These are phyloP conservation scores for Melanchra persicariae DNA, from an alignment of 2,888 invertebrate genomes.

Conservation along the genomic window DNA sequence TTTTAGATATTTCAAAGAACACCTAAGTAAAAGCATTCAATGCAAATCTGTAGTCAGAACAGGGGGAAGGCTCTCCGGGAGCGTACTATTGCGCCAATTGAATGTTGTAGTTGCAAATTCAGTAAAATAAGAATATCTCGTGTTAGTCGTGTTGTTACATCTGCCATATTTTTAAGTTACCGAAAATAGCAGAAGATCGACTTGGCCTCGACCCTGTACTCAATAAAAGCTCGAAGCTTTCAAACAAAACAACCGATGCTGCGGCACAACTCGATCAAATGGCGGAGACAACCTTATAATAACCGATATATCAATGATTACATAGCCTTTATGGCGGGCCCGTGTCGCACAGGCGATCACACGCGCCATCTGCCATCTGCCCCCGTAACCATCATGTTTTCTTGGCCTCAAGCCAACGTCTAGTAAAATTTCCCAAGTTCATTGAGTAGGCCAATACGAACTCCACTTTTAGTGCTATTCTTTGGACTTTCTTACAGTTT, in stretches of 20 bases:
- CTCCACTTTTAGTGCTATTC: slow-evolving; percentile 73
- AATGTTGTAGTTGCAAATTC: slow-evolving; percentile 1
- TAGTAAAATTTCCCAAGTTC: slow-evolving; percentile 80
- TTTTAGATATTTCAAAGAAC: background rate
- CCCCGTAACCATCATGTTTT: slow-evolving; percentile 68
- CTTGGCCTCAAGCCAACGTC: slow-evolving; percentile 78
- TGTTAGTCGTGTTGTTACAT: no score
- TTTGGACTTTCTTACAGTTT: slow-evolving; percentile 68
- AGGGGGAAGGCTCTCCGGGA: background rate
- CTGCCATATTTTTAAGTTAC: slow-evolving; percentile 22
- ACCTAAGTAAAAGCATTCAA: background rate
- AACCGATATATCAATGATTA: slow-evolving; percentile 56
- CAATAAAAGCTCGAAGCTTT: slow-evolving; percentile 35
- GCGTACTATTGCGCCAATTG: background rate
- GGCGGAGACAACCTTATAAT: slow-evolving; percentile 45
- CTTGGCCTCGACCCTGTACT: slow-evolving; percentile 43
- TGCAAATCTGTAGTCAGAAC: background rate
- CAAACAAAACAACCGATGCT: slow-evolving; percentile 33
- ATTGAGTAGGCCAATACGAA: slow-evolving; percentile 77
- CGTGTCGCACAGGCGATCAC: slow-evolving; percentile 68
- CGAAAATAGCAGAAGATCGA: slow-evolving; percentile 19
- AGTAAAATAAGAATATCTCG: background rate
- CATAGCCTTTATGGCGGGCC: slow-evolving; percentile 42
- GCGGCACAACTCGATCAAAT: slow-evolving; percentile 47
- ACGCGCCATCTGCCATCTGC: slow-evolving; percentile 71